These are phyloP conservation scores for Drosophila suboccidentalis DNA, from an alignment of 2,888 invertebrate species.

Conservation along the genomic window DNA sequence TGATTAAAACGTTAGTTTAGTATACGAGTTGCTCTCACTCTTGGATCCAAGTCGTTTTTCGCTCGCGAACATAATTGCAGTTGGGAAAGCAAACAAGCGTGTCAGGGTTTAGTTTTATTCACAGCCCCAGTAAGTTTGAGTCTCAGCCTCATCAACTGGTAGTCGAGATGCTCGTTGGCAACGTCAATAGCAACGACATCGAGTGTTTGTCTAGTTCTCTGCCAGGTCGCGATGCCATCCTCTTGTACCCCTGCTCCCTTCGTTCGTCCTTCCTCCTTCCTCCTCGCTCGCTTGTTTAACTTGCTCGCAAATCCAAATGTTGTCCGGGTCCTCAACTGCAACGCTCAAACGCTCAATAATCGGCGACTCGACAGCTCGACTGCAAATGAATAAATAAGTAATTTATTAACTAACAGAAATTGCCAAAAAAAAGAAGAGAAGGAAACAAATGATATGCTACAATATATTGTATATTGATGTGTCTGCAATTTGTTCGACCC, in stretches of 20 bases:
- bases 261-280: background rate
- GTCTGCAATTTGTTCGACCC: slow-evolving; percentile 27
- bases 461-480: slow-evolving; percentile 28
- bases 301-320: slow-evolving; percentile 46
- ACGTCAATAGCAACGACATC: slow-evolving; percentile 35
- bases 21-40: slow-evolving; percentile 11
- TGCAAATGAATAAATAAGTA: slow-evolving; percentile 71
- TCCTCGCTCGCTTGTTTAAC: slow-evolving; percentile 22
- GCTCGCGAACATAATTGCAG: slow-evolving; percentile 68
- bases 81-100: slow-evolving; percentile 67
- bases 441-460: background rate
- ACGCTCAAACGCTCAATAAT: slow-evolving; percentile 40
- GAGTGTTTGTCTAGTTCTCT: slow-evolving; percentile 53
- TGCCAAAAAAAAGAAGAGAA: background rate
- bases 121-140: slow-evolving; percentile 3
- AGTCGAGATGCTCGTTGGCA: slow-evolving; percentile 30
- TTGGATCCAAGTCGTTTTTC: slow-evolving; percentile 44
- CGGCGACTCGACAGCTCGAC: slow-evolving; percentile 33
- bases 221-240: slow-evolving; percentile 37
- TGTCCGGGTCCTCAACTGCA: slow-evolving; percentile 25
- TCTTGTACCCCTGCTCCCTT: slow-evolving; percentile 11
- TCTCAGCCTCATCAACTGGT: slow-evolving; percentile 43
- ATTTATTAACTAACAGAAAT: slow-evolving; percentile 48
- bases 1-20: slow-evolving; percentile 46
- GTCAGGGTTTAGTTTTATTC: slow-evolving; percentile 43